Conservation (phyloP, 1,140 invertebrate genomes). For the Brachionus rubens region DNA sequence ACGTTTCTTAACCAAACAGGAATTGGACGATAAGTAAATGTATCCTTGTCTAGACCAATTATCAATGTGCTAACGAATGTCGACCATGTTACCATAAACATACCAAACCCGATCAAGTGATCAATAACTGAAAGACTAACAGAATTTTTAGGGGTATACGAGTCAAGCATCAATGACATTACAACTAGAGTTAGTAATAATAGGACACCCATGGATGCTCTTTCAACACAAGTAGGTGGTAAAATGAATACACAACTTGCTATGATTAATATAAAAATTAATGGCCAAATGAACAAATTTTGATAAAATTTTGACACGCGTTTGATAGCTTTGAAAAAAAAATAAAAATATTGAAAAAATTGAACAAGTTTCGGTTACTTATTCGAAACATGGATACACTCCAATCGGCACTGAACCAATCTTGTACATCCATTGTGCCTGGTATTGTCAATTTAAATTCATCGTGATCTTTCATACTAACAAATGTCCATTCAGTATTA, state of each 20-base stretch:
- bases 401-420: constrained; percentile 35
- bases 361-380: constrained; percentile 1
- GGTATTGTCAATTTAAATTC: constrained; percentile 25
- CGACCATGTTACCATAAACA: constrained; percentile 46
- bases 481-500: constrained; percentile 32
- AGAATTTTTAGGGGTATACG: constrained; percentile 22
- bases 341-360: neutral
- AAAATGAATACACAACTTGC: constrained; percentile 32
- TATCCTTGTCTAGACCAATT: constrained; percentile 32
- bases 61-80: constrained; percentile 37
- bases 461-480: neutral
- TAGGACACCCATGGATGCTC: constrained; percentile 29
- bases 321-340: constrained; percentile 27
- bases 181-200: constrained; percentile 14
- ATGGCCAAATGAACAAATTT: constrained; percentile 42
- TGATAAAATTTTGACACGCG: constrained; percentile 1
- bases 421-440: neutral
- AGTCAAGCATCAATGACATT: constrained; percentile 39
- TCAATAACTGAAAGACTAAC: neutral
- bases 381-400: constrained; percentile 32
- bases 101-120: constrained; percentile 16
- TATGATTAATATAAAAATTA: constrained; percentile 24
- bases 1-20: constrained; percentile 1
- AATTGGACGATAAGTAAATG: neutral
- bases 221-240: constrained; percentile 12